phyloP scores from a whole-genome alignment of 2,113 vertebrate species.

The Varanus komodoensis region DNA sequence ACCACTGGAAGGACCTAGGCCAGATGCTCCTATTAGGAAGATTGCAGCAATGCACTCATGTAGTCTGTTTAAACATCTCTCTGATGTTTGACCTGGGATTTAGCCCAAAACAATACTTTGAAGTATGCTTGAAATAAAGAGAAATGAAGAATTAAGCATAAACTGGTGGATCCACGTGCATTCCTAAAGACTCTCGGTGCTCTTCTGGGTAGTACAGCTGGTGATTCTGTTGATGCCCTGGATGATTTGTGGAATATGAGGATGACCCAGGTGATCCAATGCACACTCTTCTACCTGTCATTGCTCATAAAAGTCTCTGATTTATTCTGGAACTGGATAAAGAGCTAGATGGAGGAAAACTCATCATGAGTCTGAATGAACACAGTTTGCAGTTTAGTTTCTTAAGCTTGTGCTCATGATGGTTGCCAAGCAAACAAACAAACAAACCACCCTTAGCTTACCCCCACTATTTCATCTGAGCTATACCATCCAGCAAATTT shows the following conservation, averaged over 20 bases:
- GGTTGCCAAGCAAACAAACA: neutral
- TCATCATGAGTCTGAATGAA: neutral
- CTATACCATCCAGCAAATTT: neutral
- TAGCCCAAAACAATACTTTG: neutral
- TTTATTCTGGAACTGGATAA: neutral
- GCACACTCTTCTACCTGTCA: neutral
- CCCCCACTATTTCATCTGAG: neutral
- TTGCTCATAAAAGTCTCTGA: neutral
- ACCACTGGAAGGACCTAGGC: neutral
- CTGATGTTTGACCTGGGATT: neutral
- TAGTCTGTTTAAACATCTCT: conserved; percentile 2
- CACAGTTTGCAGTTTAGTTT: neutral
- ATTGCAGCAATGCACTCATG: neutral
- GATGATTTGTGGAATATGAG: neutral
- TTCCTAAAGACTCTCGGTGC: neutral
- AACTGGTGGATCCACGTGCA: neutral
- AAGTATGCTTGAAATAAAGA: neutral
- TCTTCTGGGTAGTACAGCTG: neutral
- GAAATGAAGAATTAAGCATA: neutral
- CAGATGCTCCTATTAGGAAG: conserved; percentile 4
- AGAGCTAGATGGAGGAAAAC: neutral
- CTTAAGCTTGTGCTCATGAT: neutral
- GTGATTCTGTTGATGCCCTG: neutral
- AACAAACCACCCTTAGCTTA: neutral
- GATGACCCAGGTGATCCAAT: too few relatives aligned